Base-by-base conservation (phyloP, 2,113 vertebrate genomes). In the Oreochromis tanganicae region DNA sequence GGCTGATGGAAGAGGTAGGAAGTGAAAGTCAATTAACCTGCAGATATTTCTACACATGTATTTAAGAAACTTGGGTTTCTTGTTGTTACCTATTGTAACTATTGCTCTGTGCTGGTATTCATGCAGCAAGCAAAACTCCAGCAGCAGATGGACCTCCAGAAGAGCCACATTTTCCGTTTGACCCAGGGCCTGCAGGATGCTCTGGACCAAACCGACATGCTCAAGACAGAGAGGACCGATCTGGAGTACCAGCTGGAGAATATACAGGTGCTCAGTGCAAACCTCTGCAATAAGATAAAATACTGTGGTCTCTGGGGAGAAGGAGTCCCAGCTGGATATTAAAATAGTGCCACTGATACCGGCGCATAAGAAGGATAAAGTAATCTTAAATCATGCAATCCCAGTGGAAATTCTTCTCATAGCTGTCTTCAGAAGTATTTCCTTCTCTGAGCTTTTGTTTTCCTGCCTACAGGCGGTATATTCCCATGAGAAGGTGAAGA, bases 91-190 rank as follows among this genome's bases (percentile, higher is more conserved):
- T 29, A 19, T 78, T 52, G 17, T 78, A 34, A 52, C 10, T 78
- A 52, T 34, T 78, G 17, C 24, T 19, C 24, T 87, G 11, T 87
- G 21, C 14, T 48, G 81, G 73, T 91, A 82, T 85, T 8, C 57
- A 83, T 52, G 89, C 91, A 99, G 99, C 98, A 99, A 96, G 97
- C 97, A 84, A 99, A 99, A 90, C 95, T 99, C 84, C 98, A 99
- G 96, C 98, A 99, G 94, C 98, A 99, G 95, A 98, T 99, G 98
- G 99, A 99, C 94, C 96, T 99, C 73, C 99, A 99, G 87, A 99
- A 99, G 94, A 99, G 96, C 63, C 99, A 99, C 95, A 99, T 99
- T 89, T 99, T 99, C 96, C 97, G 98, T 68, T 95, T 99, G 85
- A 99, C 98, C 32, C 99, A 99, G 94, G 98, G 99, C 21, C 96